Evolutionary conservation across 1,140 invertebrate species (phyloP).

Genomic region (Tribolium castaneum): DNA sequence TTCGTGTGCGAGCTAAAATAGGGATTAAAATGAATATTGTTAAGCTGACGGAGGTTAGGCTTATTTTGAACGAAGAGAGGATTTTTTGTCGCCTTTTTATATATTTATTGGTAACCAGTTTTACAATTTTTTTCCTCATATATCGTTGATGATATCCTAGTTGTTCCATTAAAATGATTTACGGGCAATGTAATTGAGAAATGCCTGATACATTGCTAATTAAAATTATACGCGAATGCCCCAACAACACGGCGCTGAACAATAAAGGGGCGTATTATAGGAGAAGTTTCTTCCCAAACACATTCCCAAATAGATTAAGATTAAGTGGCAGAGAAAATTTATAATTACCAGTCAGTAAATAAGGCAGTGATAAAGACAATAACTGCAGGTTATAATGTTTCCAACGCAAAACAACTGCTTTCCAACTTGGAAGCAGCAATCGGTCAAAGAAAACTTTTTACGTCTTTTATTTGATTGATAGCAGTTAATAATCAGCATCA

Average conservation of each 20-base stretch:
- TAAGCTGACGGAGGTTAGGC: constrained; percentile 1
- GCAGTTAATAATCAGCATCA: background rate
- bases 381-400: background rate
- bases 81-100: background rate
- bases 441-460: background rate
- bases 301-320: constrained; percentile 5
- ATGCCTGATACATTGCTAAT: constrained; percentile 10
- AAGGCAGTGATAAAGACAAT: background rate
- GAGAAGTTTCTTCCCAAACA: constrained; percentile 1
- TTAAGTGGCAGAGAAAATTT: background rate
- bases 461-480: constrained; percentile 26
- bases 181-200: background rate
- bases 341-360: background rate
- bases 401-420: background rate
- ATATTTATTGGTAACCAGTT: background rate
- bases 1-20: background rate
- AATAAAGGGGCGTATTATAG: constrained; percentile 5
- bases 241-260: background rate
- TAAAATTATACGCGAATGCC: constrained; percentile 27
- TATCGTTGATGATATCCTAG: background rate
- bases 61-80: background rate
- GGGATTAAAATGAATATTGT: constrained; percentile 12
- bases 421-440: background rate
- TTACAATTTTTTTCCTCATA: background rate
- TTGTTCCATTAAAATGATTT: constrained; percentile 12